A percentile compares a stretch with the other conserved stretches of the same genome.
These are phyloP conservation scores for Loriculus beryllinus DNA, from an alignment of 2,797 vertebrate genomes.

Conservation along the genomic window DNA sequence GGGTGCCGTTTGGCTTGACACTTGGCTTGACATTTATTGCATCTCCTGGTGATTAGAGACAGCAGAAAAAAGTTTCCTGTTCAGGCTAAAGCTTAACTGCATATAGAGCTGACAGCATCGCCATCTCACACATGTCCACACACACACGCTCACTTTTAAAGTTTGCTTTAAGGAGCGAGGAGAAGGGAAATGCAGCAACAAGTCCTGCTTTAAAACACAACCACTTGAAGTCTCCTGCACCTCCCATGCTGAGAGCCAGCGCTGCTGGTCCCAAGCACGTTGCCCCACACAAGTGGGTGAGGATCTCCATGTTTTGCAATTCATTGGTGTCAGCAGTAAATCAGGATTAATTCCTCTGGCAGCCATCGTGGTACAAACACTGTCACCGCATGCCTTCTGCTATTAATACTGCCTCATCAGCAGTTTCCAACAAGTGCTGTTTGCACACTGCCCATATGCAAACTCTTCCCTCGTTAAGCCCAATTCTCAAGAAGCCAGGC, in stretches of 20 bases:
- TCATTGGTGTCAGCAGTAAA: conserved; percentile 21
- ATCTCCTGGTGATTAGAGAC: not conserved
- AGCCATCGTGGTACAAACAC: not conserved
- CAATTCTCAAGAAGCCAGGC: not conserved
- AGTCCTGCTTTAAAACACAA: not conserved
- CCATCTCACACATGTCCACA: not conserved
- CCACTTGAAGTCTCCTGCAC: not conserved
- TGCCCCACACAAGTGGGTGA: conserved; percentile 26
- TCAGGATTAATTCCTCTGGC: conserved; percentile 55
- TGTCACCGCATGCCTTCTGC: conserved; percentile 56
- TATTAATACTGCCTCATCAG: not conserved
- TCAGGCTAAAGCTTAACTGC: not conserved
- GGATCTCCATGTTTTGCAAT: conserved; percentile 19
- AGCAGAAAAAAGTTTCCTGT: not conserved
- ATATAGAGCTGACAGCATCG: not conserved
- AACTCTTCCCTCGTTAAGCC: not conserved
- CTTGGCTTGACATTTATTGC: not conserved
- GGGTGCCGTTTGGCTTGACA: too few relatives aligned
- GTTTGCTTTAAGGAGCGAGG: not conserved
- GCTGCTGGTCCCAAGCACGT: not conserved
- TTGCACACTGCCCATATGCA: not conserved
- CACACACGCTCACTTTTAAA: not conserved
- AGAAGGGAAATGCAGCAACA: not conserved
- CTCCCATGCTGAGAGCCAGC: not conserved
- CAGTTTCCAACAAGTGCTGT: not conserved